phyloP scores from a whole-genome alignment of 2,888 invertebrate species.

The Balanococcus diminutus region DNA sequence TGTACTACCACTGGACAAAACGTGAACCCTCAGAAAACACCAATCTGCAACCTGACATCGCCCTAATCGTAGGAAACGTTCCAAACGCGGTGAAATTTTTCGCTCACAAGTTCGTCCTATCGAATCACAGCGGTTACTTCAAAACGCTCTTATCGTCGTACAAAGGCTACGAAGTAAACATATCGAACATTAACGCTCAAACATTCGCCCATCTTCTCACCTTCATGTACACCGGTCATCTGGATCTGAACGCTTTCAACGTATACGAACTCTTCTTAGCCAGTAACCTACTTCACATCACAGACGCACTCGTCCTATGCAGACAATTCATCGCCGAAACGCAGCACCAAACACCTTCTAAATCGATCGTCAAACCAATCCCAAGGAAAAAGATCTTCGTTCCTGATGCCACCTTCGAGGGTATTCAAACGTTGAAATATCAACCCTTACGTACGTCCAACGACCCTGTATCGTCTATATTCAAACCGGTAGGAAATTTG shows the following conservation, averaged over 20 bases:
- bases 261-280: conserved; percentile 75
- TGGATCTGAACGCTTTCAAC: conserved; percentile 73
- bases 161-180: conserved; percentile 59
- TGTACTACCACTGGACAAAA: conserved; percentile 34
- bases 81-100: conserved; percentile 62
- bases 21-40: background rate
- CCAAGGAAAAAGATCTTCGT: conserved; percentile 59
- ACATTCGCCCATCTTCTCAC: conserved; percentile 72
- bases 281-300: conserved; percentile 76
- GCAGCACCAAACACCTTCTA: conserved; percentile 58
- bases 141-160: conserved; percentile 67
- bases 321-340: conserved; percentile 65
- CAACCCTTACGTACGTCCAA: conserved; percentile 38
- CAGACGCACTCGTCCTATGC: conserved; percentile 73
- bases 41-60: conserved; percentile 32
- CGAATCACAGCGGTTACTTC: conserved; percentile 74
- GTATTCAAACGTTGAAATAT: conserved; percentile 58
- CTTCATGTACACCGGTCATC: conserved; percentile 77
- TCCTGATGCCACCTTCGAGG: conserved; percentile 60
- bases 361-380: conserved; percentile 66
- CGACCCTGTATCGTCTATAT: conserved; percentile 35
- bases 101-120: conserved; percentile 71
- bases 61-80: background rate
- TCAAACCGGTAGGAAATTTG: conserved; percentile 29
- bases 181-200: conserved; percentile 60